A percentile compares a stretch with the other conserved stretches of the same genome.
These are phyloP conservation scores for Clepsis dumicolana DNA, from an alignment of 2,888 invertebrate species.

Conservation along the genomic window DNA sequence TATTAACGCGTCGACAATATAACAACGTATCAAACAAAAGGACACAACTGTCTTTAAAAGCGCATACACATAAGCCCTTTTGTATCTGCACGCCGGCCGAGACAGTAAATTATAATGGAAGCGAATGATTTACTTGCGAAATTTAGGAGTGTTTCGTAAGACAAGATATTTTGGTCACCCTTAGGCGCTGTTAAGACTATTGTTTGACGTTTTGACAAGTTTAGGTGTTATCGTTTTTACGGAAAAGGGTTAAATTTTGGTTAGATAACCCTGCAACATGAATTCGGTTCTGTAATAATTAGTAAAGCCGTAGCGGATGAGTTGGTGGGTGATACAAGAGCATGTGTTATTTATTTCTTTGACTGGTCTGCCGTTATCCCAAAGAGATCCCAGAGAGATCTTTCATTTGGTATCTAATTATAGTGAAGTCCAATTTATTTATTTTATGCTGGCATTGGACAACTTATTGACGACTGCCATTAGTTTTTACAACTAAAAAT, in stretches of 20 bases:
- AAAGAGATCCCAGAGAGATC: no score
- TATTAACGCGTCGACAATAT: background rate
- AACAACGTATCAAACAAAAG: background rate
- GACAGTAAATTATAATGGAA: conserved; percentile 5
- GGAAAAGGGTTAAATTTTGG: background rate
- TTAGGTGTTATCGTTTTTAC: conserved; percentile 1
- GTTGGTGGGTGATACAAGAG: no score
- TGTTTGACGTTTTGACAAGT: conserved; percentile 5
- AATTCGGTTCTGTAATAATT: no score
- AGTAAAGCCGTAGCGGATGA: no score
- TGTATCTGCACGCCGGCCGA: background rate
- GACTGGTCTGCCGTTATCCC: no score
- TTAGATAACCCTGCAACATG: no score
- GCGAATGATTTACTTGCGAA: conserved; percentile 2
- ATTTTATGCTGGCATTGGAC: no score
- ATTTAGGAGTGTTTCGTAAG: background rate
- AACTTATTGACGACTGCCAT: no score
- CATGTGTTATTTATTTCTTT: no score
- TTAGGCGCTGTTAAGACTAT: background rate
- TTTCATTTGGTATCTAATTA: no score
- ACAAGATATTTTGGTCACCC: conserved; percentile 5
- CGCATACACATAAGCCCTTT: background rate
- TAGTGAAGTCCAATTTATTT: no score
- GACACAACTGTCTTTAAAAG: background rate
- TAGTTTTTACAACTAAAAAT: no score